Evolutionary conservation across 92 coral and sea anemone genomes (phyloP), one percentile per base, ranked within the genome.

Genomic region (Galaxea fascicularis): DNA sequence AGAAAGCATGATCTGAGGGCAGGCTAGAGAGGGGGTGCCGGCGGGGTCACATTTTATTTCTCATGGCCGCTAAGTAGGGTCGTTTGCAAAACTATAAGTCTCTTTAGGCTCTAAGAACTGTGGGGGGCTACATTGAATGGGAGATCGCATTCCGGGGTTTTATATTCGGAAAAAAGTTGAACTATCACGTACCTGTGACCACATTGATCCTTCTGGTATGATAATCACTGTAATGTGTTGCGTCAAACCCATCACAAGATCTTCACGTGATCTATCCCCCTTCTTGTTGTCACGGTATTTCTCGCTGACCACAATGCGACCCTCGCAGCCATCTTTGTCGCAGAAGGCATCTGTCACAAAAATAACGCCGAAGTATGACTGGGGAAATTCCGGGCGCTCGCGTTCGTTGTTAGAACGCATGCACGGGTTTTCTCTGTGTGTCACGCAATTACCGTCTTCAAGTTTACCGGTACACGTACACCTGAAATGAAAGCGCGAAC

Each of bases 311-410:
- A 81, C 82, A 11, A 88, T 77, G 64, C 86, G 86, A 16, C 88
- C 86, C 30, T 62, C 86, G 73, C 91, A 88, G 27, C 70, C 79
- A 11, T 83, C 64, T 15, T 83, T 77, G 49, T 83, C 79, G 57
- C 91, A 88, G 14, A 83, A 51, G 26, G 91, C 81, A 56, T 88
- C 91, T 14, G 91, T 88, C n/a, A 88, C 86, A 47, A 86, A 83
- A 35, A 88, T 83, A 53, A 86, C 79, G n/a, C 91, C 91, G 28
- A 88, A 88, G 63, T 69, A 82, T 41, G 79, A 80, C 79, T 88
- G 68, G 12, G 91, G 84, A 26, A 88, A 88, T 53, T 65, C 73
- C 5, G 91, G 91, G 4, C 84, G 91, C 31, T 0, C 53, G 39
- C 68, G 91, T 21, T 79, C 74, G 25, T n/a, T 39, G 60, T 28